Conservation (phyloP, 2,797 vertebrate species). For the Garrulus glandarius region DNA sequence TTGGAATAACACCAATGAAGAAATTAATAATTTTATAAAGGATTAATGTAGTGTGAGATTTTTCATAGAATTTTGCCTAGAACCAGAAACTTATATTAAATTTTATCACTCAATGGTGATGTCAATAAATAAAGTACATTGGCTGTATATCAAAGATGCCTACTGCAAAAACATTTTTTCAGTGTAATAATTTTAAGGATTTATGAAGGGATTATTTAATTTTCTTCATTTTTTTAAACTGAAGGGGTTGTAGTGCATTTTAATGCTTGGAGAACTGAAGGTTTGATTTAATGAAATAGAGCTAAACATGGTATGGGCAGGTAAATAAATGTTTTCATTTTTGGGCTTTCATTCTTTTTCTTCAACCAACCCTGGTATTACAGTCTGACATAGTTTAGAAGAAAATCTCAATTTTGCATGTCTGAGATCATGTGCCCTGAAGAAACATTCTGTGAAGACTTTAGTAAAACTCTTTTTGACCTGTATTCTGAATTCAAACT, state of each 20-base stretch:
- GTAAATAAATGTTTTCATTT: not conserved
- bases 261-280: not conserved
- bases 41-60: not conserved
- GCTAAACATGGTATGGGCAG: not conserved
- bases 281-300: not conserved
- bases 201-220: not conserved
- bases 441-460: not conserved
- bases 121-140: conserved; percentile 8
- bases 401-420: not conserved
- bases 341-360: not conserved
- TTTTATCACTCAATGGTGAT: not conserved
- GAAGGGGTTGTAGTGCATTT: not conserved
- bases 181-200: conserved; percentile 32
- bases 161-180: not conserved
- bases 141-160: not conserved
- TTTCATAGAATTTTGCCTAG: not conserved
- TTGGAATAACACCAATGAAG: not conserved
- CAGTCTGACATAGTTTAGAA: not conserved
- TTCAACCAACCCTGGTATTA: not conserved
- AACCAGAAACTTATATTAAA: not conserved
- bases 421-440: not conserved
- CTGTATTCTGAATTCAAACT: not conserved
- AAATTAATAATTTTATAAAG: not conserved
- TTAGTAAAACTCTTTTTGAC: not conserved
- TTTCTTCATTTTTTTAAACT: not conserved